These are phyloP conservation scores for Haliclona indistincta DNA, from an alignment of 37 sponge, comb jelly and placozoan genomes.

Conservation along the genomic window DNA sequence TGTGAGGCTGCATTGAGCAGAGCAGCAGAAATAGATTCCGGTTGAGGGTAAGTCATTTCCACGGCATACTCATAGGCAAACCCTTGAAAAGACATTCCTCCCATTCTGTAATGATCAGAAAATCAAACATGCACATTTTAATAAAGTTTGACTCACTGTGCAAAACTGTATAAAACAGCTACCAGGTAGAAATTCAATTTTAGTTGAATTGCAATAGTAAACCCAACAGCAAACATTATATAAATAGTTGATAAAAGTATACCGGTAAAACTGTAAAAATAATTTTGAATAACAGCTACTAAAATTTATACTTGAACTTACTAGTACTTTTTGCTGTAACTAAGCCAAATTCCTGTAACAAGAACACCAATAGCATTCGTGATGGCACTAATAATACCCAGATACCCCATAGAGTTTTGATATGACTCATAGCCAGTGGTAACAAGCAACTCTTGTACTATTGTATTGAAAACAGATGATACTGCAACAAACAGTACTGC, in stretches of 20 bases:
- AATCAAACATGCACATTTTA: background rate
- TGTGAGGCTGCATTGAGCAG: slow-evolving; percentile 45
- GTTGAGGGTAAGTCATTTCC: slow-evolving; percentile 71
- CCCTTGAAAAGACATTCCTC: slow-evolving; percentile 12
- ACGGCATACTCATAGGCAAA: slow-evolving; percentile 55
- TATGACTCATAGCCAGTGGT: background rate
- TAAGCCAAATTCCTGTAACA: slow-evolving; percentile 16
- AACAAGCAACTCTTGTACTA: slow-evolving; percentile 3
- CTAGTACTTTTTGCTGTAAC: slow-evolving; percentile 40
- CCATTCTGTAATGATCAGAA: background rate
- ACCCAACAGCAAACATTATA: background rate
- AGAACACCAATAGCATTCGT: slow-evolving; percentile 12
- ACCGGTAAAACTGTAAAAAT: background rate
- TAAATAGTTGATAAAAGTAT: background rate
- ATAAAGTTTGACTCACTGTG: background rate
- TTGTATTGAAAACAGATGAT: background rate
- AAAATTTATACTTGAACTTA: slow-evolving; percentile 1
- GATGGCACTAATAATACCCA: slow-evolving; percentile 10
- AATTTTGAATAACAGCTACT: background rate
- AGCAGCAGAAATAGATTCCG: slow-evolving; percentile 57
- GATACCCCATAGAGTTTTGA: slow-evolving; percentile 34
- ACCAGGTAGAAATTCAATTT: background rate
- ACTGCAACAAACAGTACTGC: slow-evolving; percentile 20
- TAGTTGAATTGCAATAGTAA: background rate
- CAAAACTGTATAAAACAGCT: background rate